phyloP scores from a whole-genome alignment of 2,113 vertebrate genomes.

The Pteruthius melanotis region DNA sequence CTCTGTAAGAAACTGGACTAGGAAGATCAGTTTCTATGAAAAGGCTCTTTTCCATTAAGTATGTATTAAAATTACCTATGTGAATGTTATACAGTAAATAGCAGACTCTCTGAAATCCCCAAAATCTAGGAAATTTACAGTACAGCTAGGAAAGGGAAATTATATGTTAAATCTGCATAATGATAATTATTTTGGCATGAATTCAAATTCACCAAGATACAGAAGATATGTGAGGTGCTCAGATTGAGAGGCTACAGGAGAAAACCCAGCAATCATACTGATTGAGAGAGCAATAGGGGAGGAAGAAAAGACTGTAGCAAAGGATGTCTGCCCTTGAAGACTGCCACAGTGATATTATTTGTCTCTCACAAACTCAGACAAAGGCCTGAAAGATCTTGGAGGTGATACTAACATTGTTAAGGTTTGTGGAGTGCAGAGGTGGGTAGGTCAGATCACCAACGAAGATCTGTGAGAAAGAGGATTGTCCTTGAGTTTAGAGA shows the following conservation, averaged over 20 bases:
- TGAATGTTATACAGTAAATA: not conserved
- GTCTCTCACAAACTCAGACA: not conserved
- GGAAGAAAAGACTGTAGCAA: not conserved
- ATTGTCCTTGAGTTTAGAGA: not conserved
- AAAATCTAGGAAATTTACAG: not conserved
- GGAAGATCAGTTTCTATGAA: not conserved
- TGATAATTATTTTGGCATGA: not conserved
- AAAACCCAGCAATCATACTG: not conserved
- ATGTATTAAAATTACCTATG: not conserved
- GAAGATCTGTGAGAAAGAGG: not conserved
- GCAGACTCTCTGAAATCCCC: not conserved
- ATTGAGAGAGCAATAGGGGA: not conserved
- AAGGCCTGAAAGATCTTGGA: not conserved
- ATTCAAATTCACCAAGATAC: not conserved
- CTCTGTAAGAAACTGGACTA: not conserved
- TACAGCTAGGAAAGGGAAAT: not conserved
- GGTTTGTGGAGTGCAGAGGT: not conserved
- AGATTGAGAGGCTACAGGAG: rapidly evolving
- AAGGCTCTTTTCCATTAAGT: not conserved
- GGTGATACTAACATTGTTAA: not conserved
- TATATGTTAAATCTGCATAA: not conserved
- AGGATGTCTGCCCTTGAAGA: not conserved
- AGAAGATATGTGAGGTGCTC: not conserved
- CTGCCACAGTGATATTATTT: not conserved
- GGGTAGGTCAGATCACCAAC: not conserved